phyloP scores from a whole-genome alignment of 2,888 invertebrate genomes.

The Agyllia agylla region DNA sequence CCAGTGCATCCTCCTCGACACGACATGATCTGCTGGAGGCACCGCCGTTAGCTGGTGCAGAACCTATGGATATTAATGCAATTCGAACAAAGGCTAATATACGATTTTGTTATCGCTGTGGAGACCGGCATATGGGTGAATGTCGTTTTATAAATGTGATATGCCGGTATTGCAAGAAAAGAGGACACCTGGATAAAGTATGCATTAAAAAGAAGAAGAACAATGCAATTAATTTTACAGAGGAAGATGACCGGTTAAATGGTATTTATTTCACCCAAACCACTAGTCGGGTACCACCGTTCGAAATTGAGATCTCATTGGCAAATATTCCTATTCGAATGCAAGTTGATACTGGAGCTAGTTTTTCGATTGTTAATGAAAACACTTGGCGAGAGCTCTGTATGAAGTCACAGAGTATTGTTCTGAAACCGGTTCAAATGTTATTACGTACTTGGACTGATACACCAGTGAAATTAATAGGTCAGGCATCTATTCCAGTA shows the following conservation, averaged over 20 bases:
- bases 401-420: not conserved
- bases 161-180: constrained; percentile 48
- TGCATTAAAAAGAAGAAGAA: constrained; percentile 43
- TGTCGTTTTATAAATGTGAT: constrained; percentile 61
- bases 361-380: constrained; percentile 53
- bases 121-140: constrained; percentile 49
- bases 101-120: constrained; percentile 64
- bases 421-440: constrained; percentile 2
- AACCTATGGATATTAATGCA: constrained; percentile 49
- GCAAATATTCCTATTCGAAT: constrained; percentile 34
- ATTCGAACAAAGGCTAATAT: constrained; percentile 9
- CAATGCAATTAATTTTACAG: constrained; percentile 15
- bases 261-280: constrained; percentile 31
- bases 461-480: constrained; percentile 53
- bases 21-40: not conserved
- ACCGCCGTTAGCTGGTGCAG: not conserved
- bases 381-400: constrained; percentile 29
- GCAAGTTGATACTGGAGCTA: constrained; percentile 65
- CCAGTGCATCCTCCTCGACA: not conserved
- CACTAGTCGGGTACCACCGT: constrained; percentile 30
- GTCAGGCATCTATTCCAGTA: constrained; percentile 44
- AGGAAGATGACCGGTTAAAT: constrained; percentile 27
- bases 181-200: constrained; percentile 41
- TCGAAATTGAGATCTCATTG: constrained; percentile 39
- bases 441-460: constrained; percentile 53